Evolutionary conservation across 2,113 vertebrate species (phyloP), one percentile per base, ranked within the genome.

Genomic region (Oreochromis aureus): DNA sequence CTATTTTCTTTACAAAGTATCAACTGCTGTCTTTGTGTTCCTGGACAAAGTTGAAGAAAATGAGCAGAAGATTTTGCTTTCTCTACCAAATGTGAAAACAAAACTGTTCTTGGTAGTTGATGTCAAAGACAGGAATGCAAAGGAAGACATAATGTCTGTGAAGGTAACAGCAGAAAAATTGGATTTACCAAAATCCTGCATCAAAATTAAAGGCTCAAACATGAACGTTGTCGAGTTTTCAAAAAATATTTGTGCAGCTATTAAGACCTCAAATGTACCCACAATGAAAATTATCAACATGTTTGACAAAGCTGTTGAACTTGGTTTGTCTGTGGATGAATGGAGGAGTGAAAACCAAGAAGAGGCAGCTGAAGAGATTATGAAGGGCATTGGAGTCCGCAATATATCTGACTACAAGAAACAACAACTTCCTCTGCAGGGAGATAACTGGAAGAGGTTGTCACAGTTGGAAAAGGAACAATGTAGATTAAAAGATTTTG

Each of bases 21-120:
- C 97, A 10, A 92, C 95, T 7, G 96, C 95, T 9, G 44, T 95
- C 2, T 96, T 97, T 92, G 88, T 97, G 16, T 93, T 97, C 54
- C 89, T 93, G 34, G 96, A 97, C 89, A 85, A 61, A 27, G 54
- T 96, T 10, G 91, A 93, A 41, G 86, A 95, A 79, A 44, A 63
- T 34, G 94, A 96, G 56, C 93, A 92, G 18, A 12, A 78, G 4
- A 39, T 92, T 24, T 76, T 96, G 6, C 83, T 81, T 19, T 92
- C 87, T 55, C 84, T 95, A 36, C 27, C 89, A 32, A 2, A 94
- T 54, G 58, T 87, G 1, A 82, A 32, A 32, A 71, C 86, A 3
- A 87, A 90, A 56, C 24, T 95, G 2, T 91, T 90, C 78, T 73
- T 96, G 1, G 84, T 96, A 19, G 41, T 89, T 5, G 91, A 88